Base-by-base conservation (phyloP, 2,888 invertebrate species). In the Dolichomitus sp. region DNA sequence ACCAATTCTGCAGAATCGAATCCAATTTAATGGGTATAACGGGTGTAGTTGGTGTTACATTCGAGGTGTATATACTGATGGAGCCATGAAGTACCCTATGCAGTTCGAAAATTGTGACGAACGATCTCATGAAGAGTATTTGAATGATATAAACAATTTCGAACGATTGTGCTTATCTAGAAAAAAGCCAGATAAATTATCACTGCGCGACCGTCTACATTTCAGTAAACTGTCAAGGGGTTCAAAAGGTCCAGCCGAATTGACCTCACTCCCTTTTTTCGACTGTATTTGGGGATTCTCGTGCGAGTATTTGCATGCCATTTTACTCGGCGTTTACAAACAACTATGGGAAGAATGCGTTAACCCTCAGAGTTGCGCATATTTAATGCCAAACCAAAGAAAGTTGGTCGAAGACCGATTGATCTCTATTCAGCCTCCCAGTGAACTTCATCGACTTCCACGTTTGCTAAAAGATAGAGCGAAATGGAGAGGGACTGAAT, bases 41-140 rank as follows among this genome's bases (percentile, higher is more conserved):
- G 83, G 84, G 27, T 84, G 84, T 48, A 83, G 83, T 23, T 86
- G 86, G 84, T 84, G 83, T 61, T 84, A 84, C 37, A 70, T 75
- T 4, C 33, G 50, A 37, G 81, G 84, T 14, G 17, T 19, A 14
- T 70, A 63, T 17, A 50, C 19, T 27, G 50, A 14, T 37, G 12
- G 50, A 17, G 27, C 37, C 0, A 61, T 78, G 63, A 30, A 19
- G 30, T 70, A 69, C 48, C 48, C 40, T 3, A 11, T 76, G 17
- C 42, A 11, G 2, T 14, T n/a, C 17, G 27, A 37, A 19, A 23
- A 63, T 42, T 1, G 42, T 11, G 40, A 40, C 9, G 63, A 63
- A 17, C 17, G 63, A 40, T 11, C 9, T 2, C 63, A 63, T 5
- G 42, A 42, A 0, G 40, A 63, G 6, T 40, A 63, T 42, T 11